Base-by-base conservation (phyloP, 1,140 invertebrate genomes). In the Drosophila ohnishii region DNA sequence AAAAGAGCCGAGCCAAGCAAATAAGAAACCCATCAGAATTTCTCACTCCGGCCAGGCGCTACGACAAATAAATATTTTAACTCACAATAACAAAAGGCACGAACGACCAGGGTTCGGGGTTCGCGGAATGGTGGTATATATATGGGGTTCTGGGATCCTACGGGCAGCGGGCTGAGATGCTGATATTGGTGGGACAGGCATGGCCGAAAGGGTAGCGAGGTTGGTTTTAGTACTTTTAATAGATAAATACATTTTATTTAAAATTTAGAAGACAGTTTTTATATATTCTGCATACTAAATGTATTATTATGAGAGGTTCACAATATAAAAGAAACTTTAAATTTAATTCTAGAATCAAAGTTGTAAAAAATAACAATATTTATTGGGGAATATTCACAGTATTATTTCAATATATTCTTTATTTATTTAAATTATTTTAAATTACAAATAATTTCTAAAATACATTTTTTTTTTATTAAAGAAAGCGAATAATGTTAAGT, bases 11-110 rank as follows among this genome's bases (percentile, higher is more conserved):
- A 62, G 61, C 73, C 69, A 75, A 84, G 85, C 84, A 88, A 88
- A 88, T 88, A 88, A 88, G 84, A 88, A 88, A 88, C 84, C 84
- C 84, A 88, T 88, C 84, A 88, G 84, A 88, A 88, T 88, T 88
- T 88, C 84, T 88, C 84, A 88, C 84, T 88, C 84, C 80, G 85
- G 39, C 65, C 77, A 88, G 84, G 84, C 84, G 84, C 84, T 88
- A 84, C 84, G 84, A 88, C 84, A 88, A 88, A 88, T 88, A 88
- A 88, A 88, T 88, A 88, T 88, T 88, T 86, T 88, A 88, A 75
- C 84, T 88, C 84, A 88, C 84, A 88, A 80, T 84, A 88, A 88
- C 84, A 84, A 87, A 85, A 75, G 75, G 76, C 75, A 78, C 39
- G 75, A 71, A 78, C 39, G 75, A 64, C 61, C 44, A 59, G 16